These are phyloP conservation scores for Pelochelys cantorii DNA, from an alignment of 2,797 vertebrate genomes.

Conservation along the genomic window DNA sequence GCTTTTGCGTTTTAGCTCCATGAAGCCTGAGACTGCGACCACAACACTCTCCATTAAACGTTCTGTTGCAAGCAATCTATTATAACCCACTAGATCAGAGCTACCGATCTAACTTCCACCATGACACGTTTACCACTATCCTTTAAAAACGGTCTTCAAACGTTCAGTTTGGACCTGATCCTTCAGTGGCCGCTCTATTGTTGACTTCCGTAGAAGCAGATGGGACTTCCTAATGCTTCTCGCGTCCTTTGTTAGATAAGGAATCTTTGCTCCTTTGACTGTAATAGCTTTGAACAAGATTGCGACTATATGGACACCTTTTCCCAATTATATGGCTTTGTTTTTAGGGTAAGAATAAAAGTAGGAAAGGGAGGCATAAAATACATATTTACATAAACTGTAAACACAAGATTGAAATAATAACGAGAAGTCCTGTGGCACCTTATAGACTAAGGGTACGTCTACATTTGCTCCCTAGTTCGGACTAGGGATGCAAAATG, in stretches of 20 bases:
- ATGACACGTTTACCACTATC: not conserved
- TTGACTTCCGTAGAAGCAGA: not conserved
- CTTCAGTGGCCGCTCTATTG: not conserved
- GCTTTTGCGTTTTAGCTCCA: rapidly evolving
- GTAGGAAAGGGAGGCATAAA: not conserved
- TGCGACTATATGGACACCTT: not conserved
- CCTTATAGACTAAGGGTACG: no score
- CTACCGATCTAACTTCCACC: not conserved
- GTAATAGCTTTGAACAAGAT: not conserved
- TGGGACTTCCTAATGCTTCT: not conserved
- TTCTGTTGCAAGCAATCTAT: rapidly evolving
- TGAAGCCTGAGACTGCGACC: rapidly evolving
- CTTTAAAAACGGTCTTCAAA: not conserved
- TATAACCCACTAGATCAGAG: not conserved
- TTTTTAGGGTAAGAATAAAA: not conserved
- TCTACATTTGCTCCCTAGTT: no score
- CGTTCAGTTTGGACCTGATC: not conserved
- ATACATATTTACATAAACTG: not conserved
- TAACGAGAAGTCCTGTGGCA: no score
- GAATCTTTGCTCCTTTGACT: not conserved
- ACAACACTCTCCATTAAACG: rapidly evolving
- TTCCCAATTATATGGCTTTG: not conserved
- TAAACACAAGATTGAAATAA: no score
- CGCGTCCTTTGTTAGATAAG: not conserved
- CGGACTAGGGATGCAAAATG: no score